Conservation (phyloP, 2,888 invertebrate genomes). For the Bombylius major region DNA sequence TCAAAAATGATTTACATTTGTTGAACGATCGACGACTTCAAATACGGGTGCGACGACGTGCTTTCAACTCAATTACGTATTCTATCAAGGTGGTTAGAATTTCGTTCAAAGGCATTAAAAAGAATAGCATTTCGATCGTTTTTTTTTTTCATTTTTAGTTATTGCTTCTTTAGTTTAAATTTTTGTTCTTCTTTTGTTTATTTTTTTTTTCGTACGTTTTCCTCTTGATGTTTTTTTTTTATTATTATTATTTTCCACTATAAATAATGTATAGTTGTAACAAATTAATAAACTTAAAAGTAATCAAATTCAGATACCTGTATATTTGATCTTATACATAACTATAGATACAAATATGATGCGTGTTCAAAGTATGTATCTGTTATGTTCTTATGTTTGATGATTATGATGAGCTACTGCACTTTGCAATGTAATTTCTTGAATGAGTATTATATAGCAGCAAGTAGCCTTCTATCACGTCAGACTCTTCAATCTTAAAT, state of each 20-base stretch:
- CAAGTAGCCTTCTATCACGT: neutral
- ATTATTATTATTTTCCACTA: too few relatives aligned
- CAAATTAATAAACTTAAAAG: too few relatives aligned
- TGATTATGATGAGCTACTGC: conserved; percentile 8
- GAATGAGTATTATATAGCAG: neutral
- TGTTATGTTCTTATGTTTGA: neutral
- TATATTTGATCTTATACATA: too few relatives aligned
- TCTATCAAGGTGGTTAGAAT: conserved; percentile 11
- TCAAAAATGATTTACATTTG: conserved; percentile 16
- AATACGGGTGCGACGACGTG: conserved; percentile 13
- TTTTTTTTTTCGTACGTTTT: neutral
- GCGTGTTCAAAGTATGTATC: too few relatives aligned
- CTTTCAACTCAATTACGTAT: conserved; percentile 9
- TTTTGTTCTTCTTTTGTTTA: neutral
- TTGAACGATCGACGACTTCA: conserved; percentile 15
- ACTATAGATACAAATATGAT: too few relatives aligned
- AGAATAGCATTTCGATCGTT: conserved; percentile 11
- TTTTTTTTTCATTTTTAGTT: conserved; percentile 2
- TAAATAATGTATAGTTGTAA: too few relatives aligned
- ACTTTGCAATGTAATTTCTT: neutral
- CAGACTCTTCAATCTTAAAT: too few relatives aligned
- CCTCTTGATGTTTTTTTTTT: neutral
- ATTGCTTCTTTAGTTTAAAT: neutral
- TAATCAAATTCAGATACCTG: too few relatives aligned
- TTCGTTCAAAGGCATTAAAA: conserved; percentile 14